phyloP scores from a whole-genome alignment of 2,797 vertebrate genomes.

The Morelia viridis region DNA sequence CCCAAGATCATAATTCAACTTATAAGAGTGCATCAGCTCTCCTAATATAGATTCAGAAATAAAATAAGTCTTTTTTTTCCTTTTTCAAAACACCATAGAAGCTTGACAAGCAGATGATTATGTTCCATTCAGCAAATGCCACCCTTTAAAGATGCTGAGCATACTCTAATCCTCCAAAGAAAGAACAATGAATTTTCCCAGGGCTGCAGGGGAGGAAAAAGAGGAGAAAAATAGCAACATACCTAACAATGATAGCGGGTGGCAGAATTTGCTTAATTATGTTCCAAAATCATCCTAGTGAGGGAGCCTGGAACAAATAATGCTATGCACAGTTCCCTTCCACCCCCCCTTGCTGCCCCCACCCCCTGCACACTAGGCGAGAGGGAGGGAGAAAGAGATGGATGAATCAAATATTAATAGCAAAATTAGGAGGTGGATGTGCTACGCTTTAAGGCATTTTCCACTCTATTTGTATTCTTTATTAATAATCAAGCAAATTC shows the following conservation, averaged over 20 bases:
- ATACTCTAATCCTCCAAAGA: slow-evolving; percentile 18
- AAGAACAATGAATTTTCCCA: slow-evolving; percentile 22
- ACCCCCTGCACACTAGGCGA: no score
- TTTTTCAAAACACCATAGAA: background rate
- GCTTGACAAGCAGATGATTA: background rate
- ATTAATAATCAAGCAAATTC: background rate
- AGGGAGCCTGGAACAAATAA: background rate
- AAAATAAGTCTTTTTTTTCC: background rate
- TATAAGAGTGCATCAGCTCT: background rate
- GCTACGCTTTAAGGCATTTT: background rate
- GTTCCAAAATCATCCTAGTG: background rate
- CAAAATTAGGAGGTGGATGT: background rate
- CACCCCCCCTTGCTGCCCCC: background rate
- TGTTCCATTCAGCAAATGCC: slow-evolving; percentile 8
- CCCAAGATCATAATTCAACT: background rate
- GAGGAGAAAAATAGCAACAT: background rate
- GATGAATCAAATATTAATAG: slow-evolving; percentile 18
- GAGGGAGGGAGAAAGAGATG: background rate
- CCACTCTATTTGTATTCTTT: background rate
- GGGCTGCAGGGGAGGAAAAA: background rate
- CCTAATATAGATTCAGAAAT: background rate
- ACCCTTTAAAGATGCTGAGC: slow-evolving; percentile 13
- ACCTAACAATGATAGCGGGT: background rate
- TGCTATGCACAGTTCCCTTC: background rate
- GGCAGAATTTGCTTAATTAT: slow-evolving; percentile 14